These are phyloP conservation scores for Penaeus vannamei DNA, from an alignment of 1,140 invertebrate genomes.

Conservation along the genomic window DNA sequence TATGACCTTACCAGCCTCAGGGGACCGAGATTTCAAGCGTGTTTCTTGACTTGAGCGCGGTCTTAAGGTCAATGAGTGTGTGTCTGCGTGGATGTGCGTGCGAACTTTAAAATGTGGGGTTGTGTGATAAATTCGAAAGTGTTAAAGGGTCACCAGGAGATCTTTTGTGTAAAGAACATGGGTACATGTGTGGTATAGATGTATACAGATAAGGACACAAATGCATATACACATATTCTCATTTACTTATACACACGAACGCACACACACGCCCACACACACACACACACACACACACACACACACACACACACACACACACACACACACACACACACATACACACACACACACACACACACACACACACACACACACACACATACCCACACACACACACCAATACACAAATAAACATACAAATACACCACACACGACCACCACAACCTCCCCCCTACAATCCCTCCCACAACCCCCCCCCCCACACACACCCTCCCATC, in stretches of 20 bases:
- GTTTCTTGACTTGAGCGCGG: too few relatives aligned
- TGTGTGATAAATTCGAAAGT: constrained; percentile 21
- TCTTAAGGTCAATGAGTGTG: not conserved
- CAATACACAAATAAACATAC: too few relatives aligned
- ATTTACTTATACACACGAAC: not conserved
- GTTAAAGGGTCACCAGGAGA: not conserved
- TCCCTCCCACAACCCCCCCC: too few relatives aligned
- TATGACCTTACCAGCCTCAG: too few relatives aligned
- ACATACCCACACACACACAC: too few relatives aligned
- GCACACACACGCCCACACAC: too few relatives aligned
- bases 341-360: constrained; percentile 10
- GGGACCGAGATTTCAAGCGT: too few relatives aligned
- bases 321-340: constrained; percentile 7
- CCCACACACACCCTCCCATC: not conserved
- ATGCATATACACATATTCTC: constrained; percentile 13
- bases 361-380: not conserved
- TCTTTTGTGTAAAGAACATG: too few relatives aligned
- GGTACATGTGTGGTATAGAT: not conserved
- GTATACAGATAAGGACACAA: not conserved
- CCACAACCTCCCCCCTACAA: too few relatives aligned
- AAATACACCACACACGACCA: too few relatives aligned
- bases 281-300: not conserved
- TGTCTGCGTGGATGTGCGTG: not conserved
- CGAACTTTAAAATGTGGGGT: not conserved
- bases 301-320: not conserved